Evolutionary conservation across 30 jellyfish, hydroid and myxozoan genomes (phyloP), one percentile per base, ranked within the genome.

Genomic region (Chrysaora quinquecirrha): DNA sequence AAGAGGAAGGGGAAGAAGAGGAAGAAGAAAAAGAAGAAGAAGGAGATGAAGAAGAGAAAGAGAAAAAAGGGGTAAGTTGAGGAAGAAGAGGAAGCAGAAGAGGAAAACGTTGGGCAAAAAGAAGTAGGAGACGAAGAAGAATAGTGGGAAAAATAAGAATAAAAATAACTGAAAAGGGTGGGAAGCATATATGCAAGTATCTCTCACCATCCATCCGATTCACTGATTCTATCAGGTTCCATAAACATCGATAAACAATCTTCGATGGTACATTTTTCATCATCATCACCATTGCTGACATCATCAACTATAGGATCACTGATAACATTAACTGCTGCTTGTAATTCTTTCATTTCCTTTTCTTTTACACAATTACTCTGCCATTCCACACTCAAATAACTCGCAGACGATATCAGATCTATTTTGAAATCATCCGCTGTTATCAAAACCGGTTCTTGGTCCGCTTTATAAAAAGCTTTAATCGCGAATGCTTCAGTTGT

Each of bases 181-280:
- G n/a, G n/a, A 43, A 43, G 9, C 58, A 43, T 43, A 43, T 43
- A n/a, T n/a, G n/a, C n/a, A n/a, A n/a, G n/a, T n/a, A 11, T 29
- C 32, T 46, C 99, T 75, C 71, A 94, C 99, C 99, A 94, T 23
- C 90, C 89, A 34, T 94, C 99, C 23, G 67, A 73, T 73, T 83
- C 99, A 30, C 29, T 83, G 19, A 94, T 71, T 52, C 90, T 73
- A 29, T 94, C 99, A 22, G 99, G 97, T 48, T 86, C 99, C 96
- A 87, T 54, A 64, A 94, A 94, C 91, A 94, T 30, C 21, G 92
- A 70, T 46, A 94, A 73, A 67, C 96, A 86, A 43, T 94, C 99
- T 30, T 71, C 90, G 34, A 94, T 62, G 30, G 95, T 52, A 58
- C 88, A 75, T 11, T 83, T 84, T 28, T 86, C 97, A 18, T 80